phyloP scores from a whole-genome alignment of 2,888 invertebrate species.

The Hydroisotoma schaefferi region DNA sequence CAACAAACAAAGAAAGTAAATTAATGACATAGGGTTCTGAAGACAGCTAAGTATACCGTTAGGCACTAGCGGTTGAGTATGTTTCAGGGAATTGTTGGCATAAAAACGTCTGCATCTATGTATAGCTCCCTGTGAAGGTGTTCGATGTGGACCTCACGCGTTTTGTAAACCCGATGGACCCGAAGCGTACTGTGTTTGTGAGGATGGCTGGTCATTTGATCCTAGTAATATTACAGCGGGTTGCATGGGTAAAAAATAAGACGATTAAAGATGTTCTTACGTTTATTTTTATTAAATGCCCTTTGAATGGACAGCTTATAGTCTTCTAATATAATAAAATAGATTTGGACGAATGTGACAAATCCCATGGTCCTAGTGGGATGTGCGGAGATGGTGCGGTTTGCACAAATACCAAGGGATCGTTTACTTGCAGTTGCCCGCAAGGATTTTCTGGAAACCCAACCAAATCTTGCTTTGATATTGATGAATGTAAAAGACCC shows the following conservation, averaged over 20 bases:
- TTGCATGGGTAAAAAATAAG: slow-evolving; percentile 63
- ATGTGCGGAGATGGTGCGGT: slow-evolving; percentile 78
- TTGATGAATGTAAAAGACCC: slow-evolving; percentile 73
- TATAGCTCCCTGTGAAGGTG: slow-evolving; percentile 82
- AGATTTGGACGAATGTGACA: slow-evolving; percentile 89
- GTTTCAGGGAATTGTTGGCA: no score
- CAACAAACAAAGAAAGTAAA: no score
- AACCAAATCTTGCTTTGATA: slow-evolving; percentile 67
- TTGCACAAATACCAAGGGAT: slow-evolving; percentile 76
- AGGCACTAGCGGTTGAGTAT: no score
- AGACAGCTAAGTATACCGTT: no score
- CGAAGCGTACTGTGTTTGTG: slow-evolving; percentile 87
- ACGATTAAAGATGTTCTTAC: background rate
- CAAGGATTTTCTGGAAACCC: slow-evolving; percentile 83
- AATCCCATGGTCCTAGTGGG: slow-evolving; percentile 69
- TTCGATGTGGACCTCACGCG: slow-evolving; percentile 79
- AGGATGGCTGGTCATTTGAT: slow-evolving; percentile 89
- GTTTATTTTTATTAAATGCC: background rate
- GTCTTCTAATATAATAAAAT: background rate
- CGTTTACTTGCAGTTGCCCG: slow-evolving; percentile 72
- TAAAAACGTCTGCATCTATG: background rate
- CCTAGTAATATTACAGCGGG: slow-evolving; percentile 84
- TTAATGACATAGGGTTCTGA: no score
- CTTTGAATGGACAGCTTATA: background rate
- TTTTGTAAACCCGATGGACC: slow-evolving; percentile 79